These are phyloP conservation scores for Drosophila leontia DNA, from an alignment of 1,140 invertebrate genomes.

Conservation along the genomic window DNA sequence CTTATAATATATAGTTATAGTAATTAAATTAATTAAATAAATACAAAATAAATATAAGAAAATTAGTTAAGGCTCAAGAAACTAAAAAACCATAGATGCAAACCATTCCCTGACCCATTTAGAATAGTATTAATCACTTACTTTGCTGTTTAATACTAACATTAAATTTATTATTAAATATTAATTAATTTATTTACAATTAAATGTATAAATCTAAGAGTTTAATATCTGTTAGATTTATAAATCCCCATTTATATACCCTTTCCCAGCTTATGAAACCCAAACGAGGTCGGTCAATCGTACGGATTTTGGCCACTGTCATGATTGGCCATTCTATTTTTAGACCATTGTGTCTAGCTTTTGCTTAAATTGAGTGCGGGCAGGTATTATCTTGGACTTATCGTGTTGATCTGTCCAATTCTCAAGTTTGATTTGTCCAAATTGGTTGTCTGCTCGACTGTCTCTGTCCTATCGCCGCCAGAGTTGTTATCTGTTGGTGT, in stretches of 20 bases:
- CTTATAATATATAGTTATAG: no score
- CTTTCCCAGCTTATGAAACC: background rate
- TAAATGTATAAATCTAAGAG: background rate
- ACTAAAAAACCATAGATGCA: background rate
- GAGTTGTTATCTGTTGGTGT: conserved; percentile 12
- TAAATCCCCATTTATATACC: background rate
- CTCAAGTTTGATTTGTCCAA: conserved; percentile 2
- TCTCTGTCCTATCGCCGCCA: conserved; percentile 22
- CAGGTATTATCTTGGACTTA: conserved; percentile 11
- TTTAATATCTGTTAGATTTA: background rate
- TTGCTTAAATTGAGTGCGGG: conserved; percentile 6
- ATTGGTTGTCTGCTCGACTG: conserved; percentile 6
- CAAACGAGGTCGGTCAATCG: conserved; percentile 2
- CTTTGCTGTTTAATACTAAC: background rate
- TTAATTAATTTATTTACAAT: no score
- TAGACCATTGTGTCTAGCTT: conserved; percentile 60
- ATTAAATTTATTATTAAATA: no score
- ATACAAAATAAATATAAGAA: background rate
- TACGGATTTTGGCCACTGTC: background rate
- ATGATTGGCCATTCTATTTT: conserved; percentile 71
- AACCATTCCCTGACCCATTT: background rate
- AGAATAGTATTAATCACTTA: background rate
- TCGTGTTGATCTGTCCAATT: conserved; percentile 46
- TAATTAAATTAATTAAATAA: no score
- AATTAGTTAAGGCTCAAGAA: background rate